Conservation (phyloP, 1,140 invertebrate genomes). For the Artemia franciscana region DNA sequence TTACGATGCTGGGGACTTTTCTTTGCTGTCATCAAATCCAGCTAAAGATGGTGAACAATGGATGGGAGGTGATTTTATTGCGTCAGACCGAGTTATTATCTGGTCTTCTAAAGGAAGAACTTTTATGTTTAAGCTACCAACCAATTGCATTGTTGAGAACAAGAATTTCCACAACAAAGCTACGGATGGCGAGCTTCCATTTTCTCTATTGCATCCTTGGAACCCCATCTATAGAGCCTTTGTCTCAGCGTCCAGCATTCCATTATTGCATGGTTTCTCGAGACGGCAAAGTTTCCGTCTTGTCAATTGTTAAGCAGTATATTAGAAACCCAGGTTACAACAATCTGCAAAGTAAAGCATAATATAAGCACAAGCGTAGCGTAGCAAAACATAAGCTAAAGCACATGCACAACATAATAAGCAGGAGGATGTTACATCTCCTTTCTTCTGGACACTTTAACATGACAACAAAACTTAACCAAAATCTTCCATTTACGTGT, state of each 20-base stretch:
- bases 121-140: constrained; percentile 79
- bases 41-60: constrained; percentile 53
- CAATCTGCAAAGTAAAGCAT: too few species aligned
- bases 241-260: constrained; percentile 79
- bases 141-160: constrained; percentile 74
- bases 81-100: constrained; percentile 64
- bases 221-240: constrained; percentile 40
- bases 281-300: constrained; percentile 31
- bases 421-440: too few species aligned
- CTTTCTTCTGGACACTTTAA: too few species aligned
- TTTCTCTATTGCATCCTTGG: constrained; percentile 57
- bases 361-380: too few species aligned
- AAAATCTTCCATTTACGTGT: too few species aligned
- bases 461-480: too few species aligned
- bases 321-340: too few species aligned
- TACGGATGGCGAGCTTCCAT: constrained; percentile 45
- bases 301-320: too few species aligned
- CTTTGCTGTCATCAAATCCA: constrained; percentile 60
- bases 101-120: constrained; percentile 86
- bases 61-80: constrained; percentile 81
- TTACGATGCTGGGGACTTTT: constrained; percentile 75
- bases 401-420: too few species aligned
- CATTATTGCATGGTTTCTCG: constrained; percentile 37
- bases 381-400: too few species aligned
- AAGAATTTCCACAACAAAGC: constrained; percentile 65